phyloP scores from a whole-genome alignment of 1,140 invertebrate species.

The Formica exsecta region DNA sequence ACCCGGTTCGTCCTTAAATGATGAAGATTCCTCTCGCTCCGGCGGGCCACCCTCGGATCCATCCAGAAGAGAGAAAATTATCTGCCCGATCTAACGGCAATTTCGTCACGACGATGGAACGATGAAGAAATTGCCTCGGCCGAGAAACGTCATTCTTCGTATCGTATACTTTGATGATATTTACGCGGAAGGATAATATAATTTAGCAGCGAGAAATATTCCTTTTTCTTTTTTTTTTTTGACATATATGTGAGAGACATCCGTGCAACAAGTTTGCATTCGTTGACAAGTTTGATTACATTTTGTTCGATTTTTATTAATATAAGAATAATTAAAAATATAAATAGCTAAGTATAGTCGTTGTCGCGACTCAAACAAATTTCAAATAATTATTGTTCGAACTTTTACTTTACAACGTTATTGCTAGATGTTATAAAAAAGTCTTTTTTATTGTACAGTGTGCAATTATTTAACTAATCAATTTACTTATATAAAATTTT shows the following conservation, averaged over 20 bases:
- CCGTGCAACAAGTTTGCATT: constrained; percentile 29
- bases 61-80: constrained; percentile 67
- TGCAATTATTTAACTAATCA: neutral
- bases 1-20: constrained; percentile 31
- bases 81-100: constrained; percentile 65
- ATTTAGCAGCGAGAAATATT: constrained; percentile 32
- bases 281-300: neutral
- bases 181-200: neutral
- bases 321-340: neutral
- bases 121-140: constrained; percentile 47
- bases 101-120: constrained; percentile 19
- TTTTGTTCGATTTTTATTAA: neutral
- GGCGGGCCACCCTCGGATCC: constrained; percentile 44
- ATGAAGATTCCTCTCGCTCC: constrained; percentile 64
- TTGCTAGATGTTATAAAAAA: neutral
- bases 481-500: neutral
- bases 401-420: neutral
- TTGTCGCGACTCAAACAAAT: neutral
- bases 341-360: neutral
- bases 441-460: neutral
- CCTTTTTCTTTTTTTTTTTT: neutral
- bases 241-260: neutral
- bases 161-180: constrained; percentile 33
- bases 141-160: constrained; percentile 32
- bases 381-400: neutral